Evolutionary conservation across 2,113 vertebrate genomes (phyloP).

Genomic region (Cynopterus brachyotis): DNA sequence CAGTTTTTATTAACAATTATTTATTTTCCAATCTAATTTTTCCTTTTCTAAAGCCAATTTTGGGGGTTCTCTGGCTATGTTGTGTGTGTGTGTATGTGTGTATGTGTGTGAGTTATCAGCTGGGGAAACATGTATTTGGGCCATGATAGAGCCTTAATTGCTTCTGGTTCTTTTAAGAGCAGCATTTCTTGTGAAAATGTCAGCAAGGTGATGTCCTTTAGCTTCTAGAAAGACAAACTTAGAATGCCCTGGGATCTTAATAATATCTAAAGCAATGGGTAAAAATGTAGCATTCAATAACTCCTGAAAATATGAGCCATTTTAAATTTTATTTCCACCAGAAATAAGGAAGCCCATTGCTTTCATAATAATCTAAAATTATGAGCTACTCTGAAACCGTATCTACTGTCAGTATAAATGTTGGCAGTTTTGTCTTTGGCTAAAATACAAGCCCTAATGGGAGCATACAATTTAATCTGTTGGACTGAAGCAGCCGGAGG

Average conservation of each 20-base stretch:
- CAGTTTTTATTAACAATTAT: neutral
- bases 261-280: neutral
- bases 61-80: neutral
- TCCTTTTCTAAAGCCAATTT: neutral
- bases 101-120: neutral
- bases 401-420: neutral
- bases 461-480: neutral
- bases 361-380: neutral
- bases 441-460: neutral
- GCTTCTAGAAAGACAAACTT: neutral
- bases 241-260: neutral
- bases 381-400: neutral
- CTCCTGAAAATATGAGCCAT: neutral
- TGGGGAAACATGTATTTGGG: neutral
- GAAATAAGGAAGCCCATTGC: neutral
- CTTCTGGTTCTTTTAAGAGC: neutral
- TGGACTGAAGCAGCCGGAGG: neutral
- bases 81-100: neutral
- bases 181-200: neutral
- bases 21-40: neutral
- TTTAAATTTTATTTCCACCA: neutral
- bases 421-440: neutral
- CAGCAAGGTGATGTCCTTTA: neutral
- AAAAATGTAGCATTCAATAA: neutral
- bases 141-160: neutral